A percentile compares a stretch with the other conserved stretches of the same genome.
These are phyloP conservation scores for Micronycteris hirsuta DNA, from an alignment of 2,113 vertebrate species.

Conservation along the genomic window DNA sequence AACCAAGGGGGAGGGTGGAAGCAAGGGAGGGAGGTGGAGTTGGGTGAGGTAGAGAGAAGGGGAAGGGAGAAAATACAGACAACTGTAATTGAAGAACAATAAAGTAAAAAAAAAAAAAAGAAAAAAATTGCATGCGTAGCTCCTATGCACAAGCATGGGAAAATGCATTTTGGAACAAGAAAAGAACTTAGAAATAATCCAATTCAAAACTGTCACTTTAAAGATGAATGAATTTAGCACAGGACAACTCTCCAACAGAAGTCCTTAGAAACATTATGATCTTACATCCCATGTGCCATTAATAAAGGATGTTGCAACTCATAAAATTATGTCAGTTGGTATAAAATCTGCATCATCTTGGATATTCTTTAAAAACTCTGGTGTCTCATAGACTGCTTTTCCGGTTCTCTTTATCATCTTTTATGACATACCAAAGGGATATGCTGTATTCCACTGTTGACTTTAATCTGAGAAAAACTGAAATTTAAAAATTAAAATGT, in stretches of 20 bases:
- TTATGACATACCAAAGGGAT: background rate
- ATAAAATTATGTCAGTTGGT: background rate
- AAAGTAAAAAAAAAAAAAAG: no score
- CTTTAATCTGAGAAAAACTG: constrained; percentile 44
- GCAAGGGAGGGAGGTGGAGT: no score
- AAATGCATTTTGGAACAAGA: background rate
- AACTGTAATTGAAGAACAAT: no score
- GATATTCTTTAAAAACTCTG: background rate
- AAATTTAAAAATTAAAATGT: constrained; percentile 16
- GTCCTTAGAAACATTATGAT: background rate
- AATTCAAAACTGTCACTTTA: constrained; percentile 21
- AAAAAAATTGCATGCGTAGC: background rate
- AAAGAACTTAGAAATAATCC: constrained; percentile 17
- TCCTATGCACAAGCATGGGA: background rate
- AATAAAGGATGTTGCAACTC: background rate
- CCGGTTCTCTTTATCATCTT: background rate
- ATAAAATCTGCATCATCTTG: background rate
- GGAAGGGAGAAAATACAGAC: no score
- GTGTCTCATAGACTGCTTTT: background rate
- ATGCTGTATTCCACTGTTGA: background rate
- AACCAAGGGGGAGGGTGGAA: no score
- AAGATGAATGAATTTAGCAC: background rate
- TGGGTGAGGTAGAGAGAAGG: no score
- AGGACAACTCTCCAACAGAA: background rate
- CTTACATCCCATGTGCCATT: background rate